Conservation (phyloP, 2,888 invertebrate genomes). For the Sussaba pulchella region DNA sequence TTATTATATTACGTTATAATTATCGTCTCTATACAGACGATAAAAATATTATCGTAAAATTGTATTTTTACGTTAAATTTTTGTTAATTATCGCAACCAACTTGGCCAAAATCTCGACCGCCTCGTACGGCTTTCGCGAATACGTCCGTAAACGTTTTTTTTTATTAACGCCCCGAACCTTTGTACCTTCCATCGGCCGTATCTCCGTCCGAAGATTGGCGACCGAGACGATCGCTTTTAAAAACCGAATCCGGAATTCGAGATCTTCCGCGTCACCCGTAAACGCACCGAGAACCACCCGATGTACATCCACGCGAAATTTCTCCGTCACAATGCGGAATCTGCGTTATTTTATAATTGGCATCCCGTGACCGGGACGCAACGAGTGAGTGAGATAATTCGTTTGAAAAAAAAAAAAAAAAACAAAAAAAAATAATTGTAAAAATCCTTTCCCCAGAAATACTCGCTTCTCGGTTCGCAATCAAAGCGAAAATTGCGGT, state of each 20-base stretch:
- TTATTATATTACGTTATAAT: no score
- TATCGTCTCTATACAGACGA: no score
- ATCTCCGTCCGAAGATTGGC: constrained; percentile 15
- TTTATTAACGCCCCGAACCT: constrained; percentile 10
- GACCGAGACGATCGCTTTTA: constrained; percentile 26
- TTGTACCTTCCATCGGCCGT: background rate
- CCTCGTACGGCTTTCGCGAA: background rate
- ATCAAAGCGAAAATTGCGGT: constrained; percentile 15
- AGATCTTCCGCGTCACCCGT: background rate
- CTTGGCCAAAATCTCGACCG: no score
- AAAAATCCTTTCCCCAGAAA: constrained; percentile 34
- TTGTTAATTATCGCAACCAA: no score
- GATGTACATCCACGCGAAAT: background rate
- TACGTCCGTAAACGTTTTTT: background rate
- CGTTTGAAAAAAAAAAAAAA: background rate
- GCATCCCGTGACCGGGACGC: constrained; percentile 13
- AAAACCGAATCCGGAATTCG: constrained; percentile 33
- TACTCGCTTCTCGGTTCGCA: constrained; percentile 15
- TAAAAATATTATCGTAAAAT: no score
- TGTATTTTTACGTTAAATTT: no score
- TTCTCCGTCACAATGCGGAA: constrained; percentile 36
- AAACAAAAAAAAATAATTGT: constrained; percentile 13
- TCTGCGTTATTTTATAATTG: constrained; percentile 48
- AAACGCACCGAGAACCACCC: background rate
- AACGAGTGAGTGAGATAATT: constrained; percentile 15